These are phyloP conservation scores for Carapus acus DNA, from an alignment of 2,797 vertebrate species.

Conservation along the genomic window DNA sequence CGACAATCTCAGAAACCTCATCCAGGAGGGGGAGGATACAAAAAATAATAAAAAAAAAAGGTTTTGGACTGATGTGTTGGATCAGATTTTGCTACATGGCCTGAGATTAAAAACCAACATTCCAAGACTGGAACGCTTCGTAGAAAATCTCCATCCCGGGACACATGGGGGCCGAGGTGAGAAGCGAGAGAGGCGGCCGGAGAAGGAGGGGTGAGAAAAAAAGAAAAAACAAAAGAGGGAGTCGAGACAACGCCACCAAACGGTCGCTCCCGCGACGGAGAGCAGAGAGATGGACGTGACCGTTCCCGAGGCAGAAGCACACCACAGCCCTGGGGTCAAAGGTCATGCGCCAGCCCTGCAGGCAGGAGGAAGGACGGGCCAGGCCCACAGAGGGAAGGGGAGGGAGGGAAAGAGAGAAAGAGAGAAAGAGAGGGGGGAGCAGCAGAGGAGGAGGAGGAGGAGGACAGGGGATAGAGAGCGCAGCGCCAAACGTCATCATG, in stretches of 20 bases:
- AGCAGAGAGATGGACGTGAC: conserved; percentile 47
- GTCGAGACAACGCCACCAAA: conserved; percentile 54
- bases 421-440: conserved; percentile 35
- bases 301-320: conserved; percentile 57
- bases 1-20: too few relatives aligned
- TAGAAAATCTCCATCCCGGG: conserved; percentile 70
- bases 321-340: conserved; percentile 63
- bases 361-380: conserved; percentile 72
- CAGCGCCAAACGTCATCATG: conserved; percentile 77
- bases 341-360: conserved; percentile 79
- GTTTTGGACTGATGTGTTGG: too few relatives aligned
- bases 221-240: too few relatives aligned
- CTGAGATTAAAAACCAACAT: conserved; percentile 65
- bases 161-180: conserved; percentile 60
- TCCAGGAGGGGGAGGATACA: conserved; percentile 43
- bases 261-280: conserved; percentile 46
- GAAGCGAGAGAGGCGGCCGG: conserved; percentile 57
- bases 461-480: conserved; percentile 55
- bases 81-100: too few relatives aligned
- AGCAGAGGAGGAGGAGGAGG: conserved; percentile 58
- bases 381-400: conserved; percentile 61
- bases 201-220: too few relatives aligned
- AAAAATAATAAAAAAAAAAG: conserved; percentile 33
- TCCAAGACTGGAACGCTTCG: conserved; percentile 73
- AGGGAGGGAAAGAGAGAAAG: conserved; percentile 63